These are phyloP conservation scores for Phengaris alcon DNA, from an alignment of 2,888 invertebrate species.

Conservation along the genomic window DNA sequence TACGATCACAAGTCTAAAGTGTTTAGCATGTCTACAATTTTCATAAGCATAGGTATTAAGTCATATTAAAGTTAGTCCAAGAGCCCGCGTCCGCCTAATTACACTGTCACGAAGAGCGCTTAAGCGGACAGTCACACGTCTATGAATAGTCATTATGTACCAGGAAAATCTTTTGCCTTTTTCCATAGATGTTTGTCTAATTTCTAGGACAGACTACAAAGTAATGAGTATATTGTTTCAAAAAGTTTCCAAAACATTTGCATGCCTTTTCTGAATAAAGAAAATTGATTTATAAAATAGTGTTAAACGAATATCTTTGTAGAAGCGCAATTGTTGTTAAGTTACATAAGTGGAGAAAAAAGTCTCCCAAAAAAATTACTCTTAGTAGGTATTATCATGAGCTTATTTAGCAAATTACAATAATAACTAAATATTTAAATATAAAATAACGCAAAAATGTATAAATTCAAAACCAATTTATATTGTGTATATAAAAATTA, in stretches of 20 bases:
- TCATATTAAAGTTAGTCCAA: slow-evolving; percentile 12
- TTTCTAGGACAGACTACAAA: background rate
- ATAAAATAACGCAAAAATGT: too few species aligned
- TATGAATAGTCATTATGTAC: slow-evolving; percentile 11
- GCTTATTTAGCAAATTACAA: too few species aligned
- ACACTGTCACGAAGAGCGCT: slow-evolving; percentile 9
- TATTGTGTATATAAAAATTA: too few species aligned
- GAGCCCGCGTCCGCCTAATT: slow-evolving; percentile 6
- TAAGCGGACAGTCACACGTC: slow-evolving; percentile 17
- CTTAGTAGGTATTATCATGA: too few species aligned
- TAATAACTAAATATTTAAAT: too few species aligned
- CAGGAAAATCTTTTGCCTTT: slow-evolving; percentile 9
- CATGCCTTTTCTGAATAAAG: too few species aligned
- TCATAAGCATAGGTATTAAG: slow-evolving; percentile 11
- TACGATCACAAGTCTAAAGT: background rate
- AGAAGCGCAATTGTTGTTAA: background rate
- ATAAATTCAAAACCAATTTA: too few species aligned
- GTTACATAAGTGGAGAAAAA: background rate
- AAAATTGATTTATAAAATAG: too few species aligned
- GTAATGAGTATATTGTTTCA: background rate
- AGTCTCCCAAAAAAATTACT: too few species aligned
- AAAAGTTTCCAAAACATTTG: background rate
- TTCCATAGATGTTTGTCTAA: slow-evolving; percentile 13
- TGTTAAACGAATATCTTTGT: too few species aligned
- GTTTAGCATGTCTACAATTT: background rate